Conservation (phyloP, 2,113 vertebrate species). For the Mobula hypostoma region DNA sequence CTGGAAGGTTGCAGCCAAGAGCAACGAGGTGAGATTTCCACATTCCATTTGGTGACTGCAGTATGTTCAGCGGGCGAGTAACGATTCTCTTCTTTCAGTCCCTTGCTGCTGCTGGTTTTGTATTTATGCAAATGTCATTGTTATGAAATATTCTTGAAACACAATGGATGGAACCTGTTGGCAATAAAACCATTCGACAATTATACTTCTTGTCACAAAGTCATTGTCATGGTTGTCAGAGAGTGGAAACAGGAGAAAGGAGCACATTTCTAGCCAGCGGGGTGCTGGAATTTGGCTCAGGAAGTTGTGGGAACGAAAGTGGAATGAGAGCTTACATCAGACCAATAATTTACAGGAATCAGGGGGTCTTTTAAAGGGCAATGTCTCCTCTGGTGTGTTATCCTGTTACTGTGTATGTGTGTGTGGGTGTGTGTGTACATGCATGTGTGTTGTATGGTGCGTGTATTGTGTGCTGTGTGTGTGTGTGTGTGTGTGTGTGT, state of each 20-base stretch:
- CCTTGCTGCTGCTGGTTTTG: not conserved
- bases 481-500: not conserved
- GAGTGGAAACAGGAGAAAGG: constrained; percentile 51
- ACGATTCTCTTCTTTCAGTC: not conserved
- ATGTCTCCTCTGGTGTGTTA: not conserved
- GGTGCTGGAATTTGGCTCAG: constrained; percentile 52
- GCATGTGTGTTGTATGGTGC: not conserved
- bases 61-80: not conserved
- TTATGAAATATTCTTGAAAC: not conserved
- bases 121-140: not conserved
- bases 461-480: not conserved
- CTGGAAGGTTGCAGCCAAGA: too few relatives aligned
- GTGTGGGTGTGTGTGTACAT: not conserved
- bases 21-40: not conserved
- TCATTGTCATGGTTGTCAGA: constrained; percentile 60
- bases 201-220: constrained; percentile 5
- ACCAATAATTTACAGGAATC: not conserved
- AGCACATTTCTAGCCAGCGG: constrained; percentile 49
- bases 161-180: not conserved
- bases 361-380: too few relatives aligned
- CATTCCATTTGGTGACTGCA: not conserved
- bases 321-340: not conserved
- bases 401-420: not conserved
- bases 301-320: constrained; percentile 55
- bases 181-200: not conserved